Base-by-base conservation (phyloP, 2,888 invertebrate genomes). In the Podabrus alpinus region DNA sequence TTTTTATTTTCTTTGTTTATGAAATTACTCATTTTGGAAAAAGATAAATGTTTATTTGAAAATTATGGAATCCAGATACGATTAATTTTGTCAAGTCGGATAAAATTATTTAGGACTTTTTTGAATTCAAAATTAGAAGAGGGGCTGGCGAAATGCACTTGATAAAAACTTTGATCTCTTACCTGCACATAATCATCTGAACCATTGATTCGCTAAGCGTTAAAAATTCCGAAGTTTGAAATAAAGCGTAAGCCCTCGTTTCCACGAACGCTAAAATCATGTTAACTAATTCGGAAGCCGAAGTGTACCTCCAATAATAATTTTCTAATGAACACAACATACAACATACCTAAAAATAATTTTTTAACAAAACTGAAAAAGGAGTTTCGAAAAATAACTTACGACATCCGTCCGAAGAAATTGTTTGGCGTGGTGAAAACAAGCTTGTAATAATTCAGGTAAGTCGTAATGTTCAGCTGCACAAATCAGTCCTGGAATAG, bases 371-470 rank as follows among this genome's bases (percentile, higher is more conserved):
- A 45, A 10, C 45, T 66, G 11, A 5, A 25, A 61, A 19, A 19
- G 2, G 59, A 2, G 9, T 24, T 59, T 59, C 15, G 24, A 17
- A 59, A 9, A 15, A 10, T 24, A 59, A 85, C 90, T 88, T 85
- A 95, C 97, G 84, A 97, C 95, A 88, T 97, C 96, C 86, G 96
- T 95, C 82, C 96, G 91, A 59, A 97, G 90, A 87, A 96, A 97
- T 87, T 97, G 97, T 86, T 97, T 97, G 82, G 97, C 96, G 84
- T 97, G 97, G 86, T 97, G 97, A 89, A 97, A 97, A 88, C 97
- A 97, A 11, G 97, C 97, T 85, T 97, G 97, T 77, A 97, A 89
- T 71, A 97, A 89, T 86, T 97, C 97, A 0, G 97, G 97, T 76
- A 97, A 89, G 87, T 97, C 97, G 86, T 97, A 97, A 86, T 97